These are phyloP conservation scores for Chaetops frenatus DNA, from an alignment of 2,113 vertebrate species.

Conservation along the genomic window DNA sequence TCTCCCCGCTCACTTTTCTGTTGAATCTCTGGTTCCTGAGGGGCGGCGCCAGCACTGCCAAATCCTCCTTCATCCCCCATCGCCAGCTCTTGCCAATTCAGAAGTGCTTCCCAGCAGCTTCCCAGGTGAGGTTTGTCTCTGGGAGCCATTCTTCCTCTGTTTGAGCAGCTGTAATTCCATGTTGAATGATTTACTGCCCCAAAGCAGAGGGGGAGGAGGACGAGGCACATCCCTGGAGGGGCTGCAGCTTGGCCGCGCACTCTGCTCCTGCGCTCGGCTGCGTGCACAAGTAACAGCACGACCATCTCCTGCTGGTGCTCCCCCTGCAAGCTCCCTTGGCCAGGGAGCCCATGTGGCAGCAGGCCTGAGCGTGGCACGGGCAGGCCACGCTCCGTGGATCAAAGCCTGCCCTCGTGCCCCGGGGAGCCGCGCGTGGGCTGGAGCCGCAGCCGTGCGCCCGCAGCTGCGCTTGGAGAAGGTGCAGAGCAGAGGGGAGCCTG, in stretches of 20 bases:
- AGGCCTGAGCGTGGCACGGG: background rate
- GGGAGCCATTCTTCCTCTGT: background rate
- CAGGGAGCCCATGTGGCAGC: background rate
- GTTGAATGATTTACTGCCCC: background rate
- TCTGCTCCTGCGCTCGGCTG: background rate
- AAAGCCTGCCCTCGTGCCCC: background rate
- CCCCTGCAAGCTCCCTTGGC: background rate
- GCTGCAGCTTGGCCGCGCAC: background rate
- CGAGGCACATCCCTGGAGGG: background rate
- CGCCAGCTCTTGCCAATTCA: background rate
- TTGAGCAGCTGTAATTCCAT: background rate
- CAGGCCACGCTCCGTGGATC: rapidly evolving
- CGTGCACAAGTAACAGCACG: rapidly evolving
- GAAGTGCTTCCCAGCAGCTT: background rate
- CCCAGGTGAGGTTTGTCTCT: background rate
- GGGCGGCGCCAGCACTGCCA: rapidly evolving
- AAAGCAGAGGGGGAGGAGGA: background rate
- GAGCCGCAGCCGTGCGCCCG: background rate
- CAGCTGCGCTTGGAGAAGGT: background rate
- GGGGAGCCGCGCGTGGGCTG: background rate
- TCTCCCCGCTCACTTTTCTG: background rate
- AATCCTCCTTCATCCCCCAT: background rate
- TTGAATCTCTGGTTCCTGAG: background rate
- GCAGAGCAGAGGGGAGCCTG: background rate
- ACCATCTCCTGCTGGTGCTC: background rate